A percentile compares a stretch with the other conserved stretches of the same genome.
Evolutionary conservation across 2,888 invertebrate species (phyloP).

Genomic region (Formica aserva): DNA sequence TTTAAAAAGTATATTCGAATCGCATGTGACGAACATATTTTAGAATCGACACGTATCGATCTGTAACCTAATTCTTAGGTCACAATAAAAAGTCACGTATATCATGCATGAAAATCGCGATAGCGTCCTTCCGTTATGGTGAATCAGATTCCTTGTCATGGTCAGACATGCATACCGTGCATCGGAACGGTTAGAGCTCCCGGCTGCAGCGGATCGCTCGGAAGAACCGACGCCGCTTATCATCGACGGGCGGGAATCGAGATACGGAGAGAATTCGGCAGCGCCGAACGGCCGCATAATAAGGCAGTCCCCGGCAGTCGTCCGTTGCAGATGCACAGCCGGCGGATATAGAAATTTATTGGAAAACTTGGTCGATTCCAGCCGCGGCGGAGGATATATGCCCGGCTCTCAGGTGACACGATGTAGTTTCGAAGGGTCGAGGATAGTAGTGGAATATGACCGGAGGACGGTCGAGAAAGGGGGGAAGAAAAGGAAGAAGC

Average conservation of each 20-base stretch:
- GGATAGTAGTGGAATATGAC: constrained; percentile 12
- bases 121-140: constrained; percentile 35
- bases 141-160: constrained; percentile 47
- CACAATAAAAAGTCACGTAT: constrained; percentile 1
- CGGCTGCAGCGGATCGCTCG: background rate
- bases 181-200: constrained; percentile 12
- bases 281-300: constrained; percentile 51
- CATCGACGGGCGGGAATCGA: constrained; percentile 26
- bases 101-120: constrained; percentile 28
- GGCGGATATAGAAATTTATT: constrained; percentile 60
- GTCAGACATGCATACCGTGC: constrained; percentile 27
- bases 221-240: background rate
- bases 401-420: constrained; percentile 58
- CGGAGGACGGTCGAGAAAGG: background rate
- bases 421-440: constrained; percentile 50
- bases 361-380: constrained; percentile 57
- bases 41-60: background rate
- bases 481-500: constrained; percentile 20
- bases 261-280: constrained; percentile 41
- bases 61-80: constrained; percentile 11
- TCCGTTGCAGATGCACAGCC: constrained; percentile 51
- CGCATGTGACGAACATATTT: background rate
- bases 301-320: constrained; percentile 40
- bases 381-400: constrained; percentile 40
- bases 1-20: background rate